Base-by-base conservation (phyloP, 2,113 vertebrate species). In the Myotis davidii region DNA sequence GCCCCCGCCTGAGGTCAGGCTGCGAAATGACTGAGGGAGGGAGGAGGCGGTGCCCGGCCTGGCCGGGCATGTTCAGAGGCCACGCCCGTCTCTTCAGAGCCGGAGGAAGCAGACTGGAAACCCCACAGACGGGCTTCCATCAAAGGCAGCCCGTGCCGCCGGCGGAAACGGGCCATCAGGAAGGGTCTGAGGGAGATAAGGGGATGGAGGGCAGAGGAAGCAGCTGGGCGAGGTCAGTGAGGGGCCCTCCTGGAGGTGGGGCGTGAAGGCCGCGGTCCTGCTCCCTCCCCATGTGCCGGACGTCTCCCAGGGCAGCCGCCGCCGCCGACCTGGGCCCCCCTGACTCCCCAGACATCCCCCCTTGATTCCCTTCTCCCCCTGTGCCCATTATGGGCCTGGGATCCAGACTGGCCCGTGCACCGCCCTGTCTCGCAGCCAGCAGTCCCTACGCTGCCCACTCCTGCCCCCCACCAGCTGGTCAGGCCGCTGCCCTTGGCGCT, bases 401-500 rank as follows among this genome's bases (percentile, higher is more conserved):
- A 6, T 20, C 52, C 7, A 5, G 48, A 32, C 32, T 12, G 39
- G n/a, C 48, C 56, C 10, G 18, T 9, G 45, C 0, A 0, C 13
- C 5, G 1, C 14, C 23, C 27, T 0, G 0, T 6, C 48, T n/a
- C 17, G 1, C 0, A 4, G 59, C 21, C 6, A 0, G 12, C 29
- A 14, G 21, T 45, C 61, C 6, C 54, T 52, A 1, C 0, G 11
- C 56, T 67, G 37, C 11, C 17, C 6, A 3, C 9, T 3, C 18
- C 8, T 25, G 11, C 45, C 14, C 25, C 9, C 88, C 32, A 0
- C n/a, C 1, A 3, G 5, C n/a, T 4, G 17, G 17, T 10, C 45
- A 3, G 6, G 29, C 29, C 29, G 1, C 42, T 23, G 34, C 1
- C 10, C 39, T 29, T 8, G n/a, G 16, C 39, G 48, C n/a, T n/a